Evolutionary conservation across 2,888 invertebrate species (phyloP).

Genomic region (Coleophora flavipennella): DNA sequence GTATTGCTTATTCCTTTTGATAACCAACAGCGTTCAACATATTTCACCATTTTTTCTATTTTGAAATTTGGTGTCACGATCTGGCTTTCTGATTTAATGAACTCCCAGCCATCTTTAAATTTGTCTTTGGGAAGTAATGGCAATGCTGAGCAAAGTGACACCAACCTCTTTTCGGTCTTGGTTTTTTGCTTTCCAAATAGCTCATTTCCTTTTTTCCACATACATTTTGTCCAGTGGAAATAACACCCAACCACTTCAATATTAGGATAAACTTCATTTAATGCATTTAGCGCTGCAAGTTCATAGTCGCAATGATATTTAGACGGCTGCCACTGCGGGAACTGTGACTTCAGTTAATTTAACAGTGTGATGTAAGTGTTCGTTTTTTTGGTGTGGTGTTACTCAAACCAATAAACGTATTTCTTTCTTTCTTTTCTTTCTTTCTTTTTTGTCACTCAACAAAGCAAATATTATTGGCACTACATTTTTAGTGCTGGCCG

Average conservation of each 20-base stretch:
- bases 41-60: too few species aligned
- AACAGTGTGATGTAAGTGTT: not conserved
- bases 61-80: too few species aligned
- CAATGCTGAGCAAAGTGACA: slow-evolving; percentile 1
- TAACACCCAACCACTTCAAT: slow-evolving; percentile 3
- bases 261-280: slow-evolving; percentile 3
- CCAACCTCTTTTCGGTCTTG: slow-evolving; percentile 1
- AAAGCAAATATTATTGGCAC: not conserved
- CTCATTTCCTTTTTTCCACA: slow-evolving; percentile 4
- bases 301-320: slow-evolving; percentile 2
- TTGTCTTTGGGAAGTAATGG: slow-evolving; percentile 1
- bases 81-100: too few species aligned
- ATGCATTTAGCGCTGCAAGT: slow-evolving; percentile 3
- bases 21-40: too few species aligned
- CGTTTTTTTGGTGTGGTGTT: too few species aligned
- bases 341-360: not conserved
- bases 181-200: slow-evolving; percentile 1
- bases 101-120: not conserved
- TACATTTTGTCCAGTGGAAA: slow-evolving; percentile 1
- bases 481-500: not conserved
- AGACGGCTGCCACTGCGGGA: not conserved
- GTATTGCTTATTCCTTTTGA: too few species aligned
- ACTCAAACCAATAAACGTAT: too few species aligned
- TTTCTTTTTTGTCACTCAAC: slow-evolving; percentile 1
- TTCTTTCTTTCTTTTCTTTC: too few species aligned